Base-by-base conservation (phyloP, 2,888 invertebrate genomes). In the Agrotis clavis region DNA sequence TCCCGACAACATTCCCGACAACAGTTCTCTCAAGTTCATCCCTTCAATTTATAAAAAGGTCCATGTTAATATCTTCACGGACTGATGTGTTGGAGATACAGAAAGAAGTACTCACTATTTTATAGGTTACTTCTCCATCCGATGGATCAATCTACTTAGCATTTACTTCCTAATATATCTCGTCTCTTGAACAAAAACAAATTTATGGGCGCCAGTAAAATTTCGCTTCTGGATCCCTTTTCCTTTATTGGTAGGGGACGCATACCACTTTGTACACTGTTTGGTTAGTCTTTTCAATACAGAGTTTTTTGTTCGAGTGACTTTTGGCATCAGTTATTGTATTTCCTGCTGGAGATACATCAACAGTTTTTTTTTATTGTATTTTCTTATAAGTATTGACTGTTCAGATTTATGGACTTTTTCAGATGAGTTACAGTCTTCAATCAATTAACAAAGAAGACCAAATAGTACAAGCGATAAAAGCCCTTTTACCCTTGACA, bases 61-160 rank as follows among this genome's bases (percentile, higher is more conserved):
- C 30, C 50, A 30, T 54, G 59, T 74, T 62, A 74, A 79, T 47
- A 61, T 51, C 53, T 71, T 77, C 56, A 59, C 54, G 18, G 54
- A 56, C 51, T 25, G 54, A 77, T 67, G 59, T 68, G 51, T 65
- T 70, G 53, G 48, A 50, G 50, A 65, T 75, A 68, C 74, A 66
- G 56, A 71, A 63, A 68, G 45, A 73, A 66, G 48, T 71, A 68
- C 71, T 75, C 68, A 53, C 71, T 70, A 60, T 71, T 79, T 83
- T 77, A 82, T 75, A 25, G 71, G 9, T 47, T 62, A 66, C 64
- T 67, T 71, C 67, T 77, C 65, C 62, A 56, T 75, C 78, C 71
- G 72, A 78, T 73, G 71, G 78, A 81, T 81, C 84, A 84, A 85
- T 83, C 72, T 86, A 83, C 84, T 84, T 85, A 83, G 81, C 86